Base-by-base conservation (phyloP, 2,888 invertebrate genomes). In the Bugula neritina region DNA sequence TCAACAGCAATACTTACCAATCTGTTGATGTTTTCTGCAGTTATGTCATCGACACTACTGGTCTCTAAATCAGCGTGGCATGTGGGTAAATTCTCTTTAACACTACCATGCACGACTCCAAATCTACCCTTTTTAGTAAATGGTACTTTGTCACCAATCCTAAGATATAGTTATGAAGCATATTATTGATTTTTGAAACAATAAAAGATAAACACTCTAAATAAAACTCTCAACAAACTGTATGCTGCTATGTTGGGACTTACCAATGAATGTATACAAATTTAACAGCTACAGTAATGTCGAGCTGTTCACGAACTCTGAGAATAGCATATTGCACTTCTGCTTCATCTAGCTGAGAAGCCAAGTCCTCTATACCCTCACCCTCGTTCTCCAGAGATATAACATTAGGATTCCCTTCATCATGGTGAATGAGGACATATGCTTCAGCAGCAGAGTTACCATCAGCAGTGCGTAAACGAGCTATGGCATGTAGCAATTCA, bases 201-300 rank as follows among this genome's bases (percentile, higher is more conserved):
- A n/a, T n/a, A n/a, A n/a, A n/a, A n/a, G n/a, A n/a, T n/a, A n/a
- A n/a, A n/a, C n/a, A n/a, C n/a, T n/a, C n/a, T n/a, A n/a, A n/a
- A n/a, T n/a, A n/a, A n/a, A n/a, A n/a, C n/a, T n/a, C n/a, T n/a
- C n/a, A n/a, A n/a, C n/a, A n/a, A n/a, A n/a, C n/a, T n/a, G n/a
- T n/a, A n/a, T n/a, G n/a, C n/a, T n/a, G n/a, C n/a, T n/a, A n/a
- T n/a, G n/a, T n/a, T n/a, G n/a, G n/a, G n/a, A 74, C 80, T 76
- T 73, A 83, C 83, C 83, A 83, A 74, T 79, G 78, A 71, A 82
- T 79, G 75, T 81, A 81, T 71, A 83, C 80, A 78, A 83, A 83
- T 74, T 82, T 82, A 72, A 81, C 78, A 17, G 82, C 82, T 13
- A 74, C 80, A 21, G 82, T 81, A 81, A 83, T 79, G 73, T 83